Evolutionary conservation across 1,140 invertebrate genomes (phyloP), one percentile per base, ranked within the genome.

Genomic region (Amphibalanus amphitrite): DNA sequence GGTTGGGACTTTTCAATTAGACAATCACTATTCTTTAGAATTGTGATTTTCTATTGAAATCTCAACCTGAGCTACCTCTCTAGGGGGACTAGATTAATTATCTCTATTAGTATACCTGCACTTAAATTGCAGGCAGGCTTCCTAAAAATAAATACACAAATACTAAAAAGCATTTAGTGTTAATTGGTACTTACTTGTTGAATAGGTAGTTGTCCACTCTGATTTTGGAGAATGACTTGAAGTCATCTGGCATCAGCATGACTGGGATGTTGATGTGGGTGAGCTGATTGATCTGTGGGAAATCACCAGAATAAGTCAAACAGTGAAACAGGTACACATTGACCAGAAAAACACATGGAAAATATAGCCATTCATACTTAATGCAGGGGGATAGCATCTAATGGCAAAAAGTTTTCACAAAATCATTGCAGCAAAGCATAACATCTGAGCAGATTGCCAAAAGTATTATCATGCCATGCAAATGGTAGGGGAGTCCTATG

Each of bases 201-300:
- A 98, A 99, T 74, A 95, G 86, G 84, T 99, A 96, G 83, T 99
- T 97, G 82, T 99, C 96, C 72, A 99, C 93, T 87, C 96, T 95
- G 72, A 98, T 89, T 85, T 99, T 99, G 69, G 93, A 93, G 79
- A 91, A 91, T 65, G 91, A 90, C 85, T 89, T 90, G 86, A 78
- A 88, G 84, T 99, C 96, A 84, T 99, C 97, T 29, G 96, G 97
- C 80, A 99, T 86, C 70, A 99, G 84, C 91, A 99, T 96, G 40
- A 97, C 95, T 68, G 96, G 96, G 81, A 98, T 93, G 77, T 93
- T 95, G 40, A 99, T 93, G 86, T 98, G 95, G 83, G 91, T 94
- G 75, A 99, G 81, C 83, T 98, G 96, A 83, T 94, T 95, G 79
- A 97, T 96, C 94, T 98, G 84, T 38, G 33, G 15, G 15, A 29